Base-by-base conservation (phyloP, 2,797 vertebrate genomes). In the Heterohyrax brucei region DNA sequence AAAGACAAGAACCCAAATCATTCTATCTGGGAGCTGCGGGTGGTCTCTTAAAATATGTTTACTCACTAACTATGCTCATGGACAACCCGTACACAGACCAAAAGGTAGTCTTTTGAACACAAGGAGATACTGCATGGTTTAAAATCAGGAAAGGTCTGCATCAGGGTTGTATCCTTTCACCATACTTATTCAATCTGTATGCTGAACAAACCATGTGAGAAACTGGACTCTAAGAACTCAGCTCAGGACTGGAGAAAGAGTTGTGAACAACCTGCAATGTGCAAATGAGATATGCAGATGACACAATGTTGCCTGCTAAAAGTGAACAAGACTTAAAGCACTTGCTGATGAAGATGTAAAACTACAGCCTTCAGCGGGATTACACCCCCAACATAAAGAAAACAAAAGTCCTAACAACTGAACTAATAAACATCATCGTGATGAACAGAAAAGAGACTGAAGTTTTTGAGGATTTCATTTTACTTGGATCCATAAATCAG, bases 31-130 rank as follows among this genome's bases (percentile, higher is more conserved):
- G 83, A 91, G 48, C 28, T 95, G 46, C 62, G 85, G 28, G 64
- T 88, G 46, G 77, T 30, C 81, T 96, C 85, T 94, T 82, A 91
- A 95, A 92, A 87, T 91, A 6, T 78, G 7, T 90, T 59, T 84
- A 66, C 64, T 6, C 12, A 56, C 70, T 21, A 39, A 21, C 39
- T 73, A 19, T 39, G n/a, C 33, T 73, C n/a, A 73, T 73, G 19
- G 8, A 12, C 21, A 73, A 73, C 33, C 33, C 22, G 26, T 73
- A 44, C 18, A 73, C 10, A 44, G 33, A 21, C 33, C n/a, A 7
- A 39, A 14, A 73, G 33, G 70, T 4, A 56, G 53, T 56, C 53
- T 56, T 73, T 73, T 19, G 10, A 39, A 73, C 30, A 39, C 33
- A 22, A 73, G 70, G 70, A 19, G 18, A 73, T 73, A 44, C 33